Conservation (phyloP, 2,113 vertebrate genomes). For the Passer montanus region DNA sequence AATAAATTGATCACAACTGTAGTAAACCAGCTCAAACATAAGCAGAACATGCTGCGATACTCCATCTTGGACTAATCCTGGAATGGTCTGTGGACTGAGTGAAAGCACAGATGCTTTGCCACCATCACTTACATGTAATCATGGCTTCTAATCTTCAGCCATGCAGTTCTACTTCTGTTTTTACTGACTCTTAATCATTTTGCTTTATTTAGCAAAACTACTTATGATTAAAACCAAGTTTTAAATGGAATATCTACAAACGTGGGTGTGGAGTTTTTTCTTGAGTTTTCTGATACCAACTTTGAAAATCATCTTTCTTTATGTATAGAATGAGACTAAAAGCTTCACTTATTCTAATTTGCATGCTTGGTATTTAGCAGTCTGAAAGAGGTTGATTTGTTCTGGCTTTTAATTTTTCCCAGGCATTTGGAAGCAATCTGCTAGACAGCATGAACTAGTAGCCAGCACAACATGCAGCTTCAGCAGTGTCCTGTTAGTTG, state of each 20-base stretch:
- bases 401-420: not conserved
- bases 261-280: rapidly evolving
- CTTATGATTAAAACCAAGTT: not conserved
- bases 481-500: not conserved
- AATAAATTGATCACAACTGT: not conserved
- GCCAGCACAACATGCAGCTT: not conserved
- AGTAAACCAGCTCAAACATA: not conserved
- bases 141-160: not conserved
- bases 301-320: not conserved
- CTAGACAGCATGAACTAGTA: not conserved
- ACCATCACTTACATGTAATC: not conserved
- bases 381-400: not conserved
- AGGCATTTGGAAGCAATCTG: not conserved
- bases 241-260: not conserved
- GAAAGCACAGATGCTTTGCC: not conserved
- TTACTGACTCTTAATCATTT: not conserved
- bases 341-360: not conserved
- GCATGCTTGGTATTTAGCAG: not conserved
- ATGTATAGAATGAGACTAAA: not conserved
- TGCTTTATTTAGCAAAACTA: not conserved
- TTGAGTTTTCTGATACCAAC: not conserved
- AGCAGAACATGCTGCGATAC: not conserved
- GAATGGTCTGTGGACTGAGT: not conserved
- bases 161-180: not conserved
- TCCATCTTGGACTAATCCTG: not conserved